These are phyloP conservation scores for Chaetorhynchus papuensis DNA, from an alignment of 2,113 vertebrate species.

Conservation along the genomic window DNA sequence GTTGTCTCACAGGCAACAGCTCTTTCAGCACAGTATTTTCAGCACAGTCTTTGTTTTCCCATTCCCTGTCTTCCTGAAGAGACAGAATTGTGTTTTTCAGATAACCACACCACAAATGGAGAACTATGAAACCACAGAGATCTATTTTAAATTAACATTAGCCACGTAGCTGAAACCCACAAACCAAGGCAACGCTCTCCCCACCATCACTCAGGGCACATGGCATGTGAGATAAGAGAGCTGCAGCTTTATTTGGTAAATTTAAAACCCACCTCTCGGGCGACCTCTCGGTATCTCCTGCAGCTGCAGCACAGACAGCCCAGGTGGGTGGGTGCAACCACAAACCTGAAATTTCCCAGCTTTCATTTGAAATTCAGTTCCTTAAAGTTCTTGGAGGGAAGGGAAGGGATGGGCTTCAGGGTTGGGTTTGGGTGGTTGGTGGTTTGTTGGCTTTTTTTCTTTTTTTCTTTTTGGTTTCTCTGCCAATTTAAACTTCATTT, in stretches of 20 bases:
- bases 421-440: neutral
- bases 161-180: neutral
- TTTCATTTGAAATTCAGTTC: conserved; percentile 58
- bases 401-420: conserved; percentile 43
- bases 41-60: neutral
- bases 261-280: neutral
- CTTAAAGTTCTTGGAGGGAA: conserved; percentile 46
- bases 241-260: neutral
- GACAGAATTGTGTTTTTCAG: neutral
- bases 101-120: conserved; percentile 26
- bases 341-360: conserved; percentile 62
- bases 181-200: conserved; percentile 1
- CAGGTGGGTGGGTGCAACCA: conserved; percentile 57
- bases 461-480: neutral
- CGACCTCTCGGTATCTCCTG: neutral
- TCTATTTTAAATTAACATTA: conserved; percentile 39
- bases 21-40: neutral
- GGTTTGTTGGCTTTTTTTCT: neutral
- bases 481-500: conserved; percentile 55
- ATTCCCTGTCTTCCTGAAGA: neutral
- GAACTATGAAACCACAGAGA: conserved; percentile 31
- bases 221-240: neutral
- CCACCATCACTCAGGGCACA: neutral
- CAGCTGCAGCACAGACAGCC: conserved; percentile 17
- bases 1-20: neutral